phyloP scores from a whole-genome alignment of 2,113 vertebrate genomes.

The Cephalopterus ornatus region DNA sequence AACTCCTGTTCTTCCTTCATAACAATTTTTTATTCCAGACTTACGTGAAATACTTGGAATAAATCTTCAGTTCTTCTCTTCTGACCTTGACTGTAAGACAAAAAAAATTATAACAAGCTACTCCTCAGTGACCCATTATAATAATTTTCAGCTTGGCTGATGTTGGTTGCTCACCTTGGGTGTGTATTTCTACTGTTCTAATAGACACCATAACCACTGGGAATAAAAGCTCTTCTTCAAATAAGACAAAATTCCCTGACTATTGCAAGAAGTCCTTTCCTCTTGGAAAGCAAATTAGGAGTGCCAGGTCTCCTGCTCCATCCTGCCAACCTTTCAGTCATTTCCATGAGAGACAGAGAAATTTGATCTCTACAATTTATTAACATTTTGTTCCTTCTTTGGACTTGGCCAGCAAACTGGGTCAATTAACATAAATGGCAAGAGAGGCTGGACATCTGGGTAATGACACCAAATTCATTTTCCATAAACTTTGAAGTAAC shows the following conservation, averaged over 20 bases:
- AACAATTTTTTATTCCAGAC: background rate
- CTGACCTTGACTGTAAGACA: constrained; percentile 4
- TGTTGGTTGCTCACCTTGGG: background rate
- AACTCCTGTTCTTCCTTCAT: background rate
- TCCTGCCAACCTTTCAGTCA: background rate
- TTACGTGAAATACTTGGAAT: background rate
- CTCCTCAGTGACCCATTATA: background rate
- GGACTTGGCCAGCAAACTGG: background rate
- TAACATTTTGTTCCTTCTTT: background rate
- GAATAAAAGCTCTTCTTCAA: background rate
- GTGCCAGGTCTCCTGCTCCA: background rate
- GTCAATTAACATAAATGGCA: constrained; percentile 46
- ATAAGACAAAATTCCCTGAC: background rate
- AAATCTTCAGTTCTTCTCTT: constrained; percentile 4
- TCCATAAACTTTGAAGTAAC: constrained; percentile 26
- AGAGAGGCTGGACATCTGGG: constrained; percentile 44
- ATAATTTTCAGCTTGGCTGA: constrained; percentile 13
- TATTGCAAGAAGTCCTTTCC: background rate
- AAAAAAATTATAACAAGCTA: background rate
- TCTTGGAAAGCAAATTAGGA: background rate
- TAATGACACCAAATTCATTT: constrained; percentile 56
- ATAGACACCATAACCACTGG: background rate
- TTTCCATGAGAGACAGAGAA: background rate
- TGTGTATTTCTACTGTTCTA: background rate
- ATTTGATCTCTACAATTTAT: background rate